Evolutionary conservation across 2,888 invertebrate genomes (phyloP), one percentile per base, ranked within the genome.

Genomic region (Chrysopilus asiliformis): DNA sequence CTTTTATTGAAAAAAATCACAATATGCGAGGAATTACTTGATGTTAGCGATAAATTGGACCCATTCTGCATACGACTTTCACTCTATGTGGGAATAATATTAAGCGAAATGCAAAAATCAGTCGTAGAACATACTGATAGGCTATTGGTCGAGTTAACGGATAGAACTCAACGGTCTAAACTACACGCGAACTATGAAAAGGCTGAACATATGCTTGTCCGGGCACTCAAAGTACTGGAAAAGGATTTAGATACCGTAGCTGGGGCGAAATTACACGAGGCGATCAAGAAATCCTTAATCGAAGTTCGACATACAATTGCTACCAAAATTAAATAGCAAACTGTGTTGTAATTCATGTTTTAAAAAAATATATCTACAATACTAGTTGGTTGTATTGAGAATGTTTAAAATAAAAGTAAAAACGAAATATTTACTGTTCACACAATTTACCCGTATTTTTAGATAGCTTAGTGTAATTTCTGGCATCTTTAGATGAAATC

Each of bases 41-140:
- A 62, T 10, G 69, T 76, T 7, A 79, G 79, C 0, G 68, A 65
- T 34, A 70, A 64, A 36, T 60, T 84, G 34, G 83, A 84, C 60
- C 82, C 83, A 1, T 70, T 76, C n/a, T 77, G 76, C 43, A 71
- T 77, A 9, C 69, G 82, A 46, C 61, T 87, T 6, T 72, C 78
- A 42, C 66, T 89, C 15, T 87, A 87, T 51, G 71, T 74, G 2
- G 77, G 79, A n/a, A 82, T 86, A 2, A 68, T 85, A 32, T 68
- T 80, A 14, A 77, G 79, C 43, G 86, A 87, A 57, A 63, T 83
- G 27, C 68, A 74, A 45, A 66, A 68, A 19, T 72, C 72, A 1
- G 57, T 72, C 31, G 50, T 71, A 39, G 64, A 71, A 41, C 66
- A 68, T 43, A 58, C 65, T 2, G 68, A 67, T 46, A 53, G 62